Evolutionary conservation across 1,140 invertebrate genomes (phyloP).

Genomic region (Drosophila tristis): DNA sequence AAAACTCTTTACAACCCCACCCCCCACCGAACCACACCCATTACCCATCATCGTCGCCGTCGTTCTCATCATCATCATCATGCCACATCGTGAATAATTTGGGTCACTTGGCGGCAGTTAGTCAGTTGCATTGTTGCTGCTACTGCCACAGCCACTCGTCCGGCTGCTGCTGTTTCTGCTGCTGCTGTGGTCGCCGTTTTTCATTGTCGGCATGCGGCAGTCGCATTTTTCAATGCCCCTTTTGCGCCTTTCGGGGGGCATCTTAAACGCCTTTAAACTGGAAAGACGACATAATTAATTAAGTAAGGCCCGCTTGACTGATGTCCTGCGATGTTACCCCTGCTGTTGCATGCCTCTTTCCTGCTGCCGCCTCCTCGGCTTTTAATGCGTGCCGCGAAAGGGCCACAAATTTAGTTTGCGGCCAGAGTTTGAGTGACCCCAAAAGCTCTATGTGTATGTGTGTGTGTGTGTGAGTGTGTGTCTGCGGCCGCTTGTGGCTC

Average conservation of each 20-base stretch:
- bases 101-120: slow-evolving; percentile 79
- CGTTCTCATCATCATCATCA: slow-evolving; percentile 20
- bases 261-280: slow-evolving; percentile 80
- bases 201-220: slow-evolving; percentile 79
- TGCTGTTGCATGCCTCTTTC: slow-evolving; percentile 23
- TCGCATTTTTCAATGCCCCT: slow-evolving; percentile 73
- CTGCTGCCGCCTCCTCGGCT: slow-evolving; percentile 22
- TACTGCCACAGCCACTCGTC: slow-evolving; percentile 1
- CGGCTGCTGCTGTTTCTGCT: slow-evolving; percentile 30
- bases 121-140: slow-evolving; percentile 76
- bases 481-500: slow-evolving; percentile 60
- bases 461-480: slow-evolving; percentile 24
- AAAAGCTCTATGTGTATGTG: slow-evolving; percentile 11
- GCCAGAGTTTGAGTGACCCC: slow-evolving; percentile 42
- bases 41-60: neutral
- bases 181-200: slow-evolving; percentile 77
- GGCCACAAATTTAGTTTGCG: slow-evolving; percentile 65
- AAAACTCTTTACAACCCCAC: neutral
- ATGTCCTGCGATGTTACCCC: slow-evolving; percentile 46
- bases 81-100: slow-evolving; percentile 74
- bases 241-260: slow-evolving; percentile 19
- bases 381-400: slow-evolving; percentile 76
- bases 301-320: slow-evolving; percentile 74
- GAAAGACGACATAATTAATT: slow-evolving; percentile 82
- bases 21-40: slow-evolving; percentile 9